Evolutionary conservation across 2,797 vertebrate genomes (phyloP).

Genomic region (Tragelaphus oryx): DNA sequence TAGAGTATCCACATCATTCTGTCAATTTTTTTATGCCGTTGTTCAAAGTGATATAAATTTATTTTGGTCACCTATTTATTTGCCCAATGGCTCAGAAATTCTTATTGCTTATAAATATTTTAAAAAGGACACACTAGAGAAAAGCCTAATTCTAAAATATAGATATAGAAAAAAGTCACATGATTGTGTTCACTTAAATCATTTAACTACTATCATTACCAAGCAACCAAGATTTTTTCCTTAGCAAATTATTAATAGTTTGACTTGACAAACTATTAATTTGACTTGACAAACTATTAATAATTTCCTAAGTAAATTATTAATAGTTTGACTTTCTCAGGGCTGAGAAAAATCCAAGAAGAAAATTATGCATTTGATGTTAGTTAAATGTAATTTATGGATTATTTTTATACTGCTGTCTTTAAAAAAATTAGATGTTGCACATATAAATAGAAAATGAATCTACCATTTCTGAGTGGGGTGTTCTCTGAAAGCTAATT

Average conservation of each 20-base stretch:
- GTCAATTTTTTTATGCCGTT: not conserved
- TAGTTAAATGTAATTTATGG: constrained; percentile 13
- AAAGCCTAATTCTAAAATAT: not conserved
- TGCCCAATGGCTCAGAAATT: not conserved
- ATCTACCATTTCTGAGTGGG: not conserved
- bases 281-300: not conserved
- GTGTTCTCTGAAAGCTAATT: not conserved
- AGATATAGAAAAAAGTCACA: not conserved
- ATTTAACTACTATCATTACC: not conserved
- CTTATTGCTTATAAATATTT: not conserved
- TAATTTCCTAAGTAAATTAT: not conserved
- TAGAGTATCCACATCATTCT: not conserved
- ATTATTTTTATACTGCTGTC: constrained; percentile 1
- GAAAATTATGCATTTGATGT: not conserved
- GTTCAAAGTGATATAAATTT: not conserved
- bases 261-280: not conserved
- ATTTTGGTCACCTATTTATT: not conserved
- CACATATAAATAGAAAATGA: not conserved
- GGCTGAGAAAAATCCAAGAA: not conserved
- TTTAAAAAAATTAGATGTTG: not conserved
- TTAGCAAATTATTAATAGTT: constrained; percentile 7
- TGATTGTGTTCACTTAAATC: not conserved
- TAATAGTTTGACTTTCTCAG: not conserved
- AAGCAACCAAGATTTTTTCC: not conserved
- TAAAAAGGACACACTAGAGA: not conserved